phyloP scores from a whole-genome alignment of 2,797 vertebrate species.

The Pampus argenteus region DNA sequence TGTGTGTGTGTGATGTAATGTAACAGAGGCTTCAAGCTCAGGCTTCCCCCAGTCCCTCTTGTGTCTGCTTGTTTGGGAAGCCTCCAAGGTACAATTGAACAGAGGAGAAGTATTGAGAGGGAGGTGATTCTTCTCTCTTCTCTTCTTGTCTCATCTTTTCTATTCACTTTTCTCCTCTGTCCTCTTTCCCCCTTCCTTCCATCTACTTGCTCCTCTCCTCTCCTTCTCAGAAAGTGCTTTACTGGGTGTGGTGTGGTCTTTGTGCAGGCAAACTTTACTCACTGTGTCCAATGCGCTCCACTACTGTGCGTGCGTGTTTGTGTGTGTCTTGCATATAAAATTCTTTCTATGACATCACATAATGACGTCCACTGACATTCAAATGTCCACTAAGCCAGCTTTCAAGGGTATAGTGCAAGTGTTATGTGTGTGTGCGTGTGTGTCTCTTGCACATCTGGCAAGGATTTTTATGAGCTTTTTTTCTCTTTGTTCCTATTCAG shows the following conservation, averaged over 20 bases:
- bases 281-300: slow-evolving; percentile 31
- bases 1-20: slow-evolving; percentile 61
- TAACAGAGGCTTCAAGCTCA: slow-evolving; percentile 66
- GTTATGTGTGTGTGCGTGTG: slow-evolving; percentile 22
- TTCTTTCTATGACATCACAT: slow-evolving; percentile 75
- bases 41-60: slow-evolving; percentile 65
- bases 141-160: not conserved
- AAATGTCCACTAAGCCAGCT: slow-evolving; percentile 50
- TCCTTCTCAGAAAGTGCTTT: slow-evolving; percentile 14
- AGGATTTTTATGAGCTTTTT: slow-evolving; percentile 67
- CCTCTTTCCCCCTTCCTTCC: not conserved
- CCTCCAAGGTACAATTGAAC: slow-evolving; percentile 43
- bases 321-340: slow-evolving; percentile 63
- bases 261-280: slow-evolving; percentile 34
- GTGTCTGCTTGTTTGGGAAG: slow-evolving; percentile 61
- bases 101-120: slow-evolving; percentile 16
- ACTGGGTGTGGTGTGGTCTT: slow-evolving; percentile 64
- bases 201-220: not conserved
- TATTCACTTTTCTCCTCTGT: not conserved
- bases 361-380: slow-evolving; percentile 74
- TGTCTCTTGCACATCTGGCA: slow-evolving; percentile 69
- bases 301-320: slow-evolving; percentile 15
- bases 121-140: slow-evolving; percentile 22
- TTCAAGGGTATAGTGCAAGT: slow-evolving; percentile 38
- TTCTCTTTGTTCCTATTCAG: slow-evolving; percentile 66